These are phyloP conservation scores for Arctopsyche grandis DNA, from an alignment of 1,140 invertebrate genomes.

Conservation along the genomic window DNA sequence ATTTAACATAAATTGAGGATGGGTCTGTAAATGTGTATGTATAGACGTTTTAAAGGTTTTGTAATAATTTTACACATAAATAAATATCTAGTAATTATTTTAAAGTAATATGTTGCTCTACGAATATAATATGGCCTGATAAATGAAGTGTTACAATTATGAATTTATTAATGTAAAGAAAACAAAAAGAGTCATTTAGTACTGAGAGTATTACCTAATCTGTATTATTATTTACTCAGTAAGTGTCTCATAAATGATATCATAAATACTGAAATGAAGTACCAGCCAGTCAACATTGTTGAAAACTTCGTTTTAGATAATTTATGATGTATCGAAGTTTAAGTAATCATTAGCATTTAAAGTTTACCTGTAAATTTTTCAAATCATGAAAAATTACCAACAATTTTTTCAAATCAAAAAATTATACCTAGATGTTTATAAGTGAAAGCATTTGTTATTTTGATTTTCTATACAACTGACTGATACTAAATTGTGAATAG, in stretches of 20 bases:
- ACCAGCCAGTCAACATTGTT: constrained; percentile 50
- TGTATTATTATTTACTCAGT: neutral
- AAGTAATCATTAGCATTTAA: neutral
- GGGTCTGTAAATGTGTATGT: neutral
- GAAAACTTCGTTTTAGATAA: constrained; percentile 27
- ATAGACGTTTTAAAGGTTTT: too few species aligned
- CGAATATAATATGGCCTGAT: neutral
- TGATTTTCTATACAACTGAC: constrained; percentile 22
- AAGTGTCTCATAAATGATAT: neutral
- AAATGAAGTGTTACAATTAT: constrained; percentile 6
- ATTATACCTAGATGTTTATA: too few species aligned
- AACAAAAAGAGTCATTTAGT: neutral
- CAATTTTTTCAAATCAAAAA: neutral
- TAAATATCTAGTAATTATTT: neutral
- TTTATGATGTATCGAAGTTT: constrained; percentile 10
- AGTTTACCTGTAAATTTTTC: neutral
- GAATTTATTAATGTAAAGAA: constrained; percentile 18
- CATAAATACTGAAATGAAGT: constrained; percentile 31
- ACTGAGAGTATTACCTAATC: neutral
- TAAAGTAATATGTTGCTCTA: neutral
- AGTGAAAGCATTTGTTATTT: neutral
- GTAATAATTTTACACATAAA: too few species aligned
- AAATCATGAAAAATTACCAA: too few species aligned
- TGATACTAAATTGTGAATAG: constrained; percentile 24
- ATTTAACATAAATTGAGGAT: neutral